Percentiles rank a stretch among this genome's conserved stretches.
Conservation (phyloP, 2,888 invertebrate species). For the Ormyrus pomaceus region DNA sequence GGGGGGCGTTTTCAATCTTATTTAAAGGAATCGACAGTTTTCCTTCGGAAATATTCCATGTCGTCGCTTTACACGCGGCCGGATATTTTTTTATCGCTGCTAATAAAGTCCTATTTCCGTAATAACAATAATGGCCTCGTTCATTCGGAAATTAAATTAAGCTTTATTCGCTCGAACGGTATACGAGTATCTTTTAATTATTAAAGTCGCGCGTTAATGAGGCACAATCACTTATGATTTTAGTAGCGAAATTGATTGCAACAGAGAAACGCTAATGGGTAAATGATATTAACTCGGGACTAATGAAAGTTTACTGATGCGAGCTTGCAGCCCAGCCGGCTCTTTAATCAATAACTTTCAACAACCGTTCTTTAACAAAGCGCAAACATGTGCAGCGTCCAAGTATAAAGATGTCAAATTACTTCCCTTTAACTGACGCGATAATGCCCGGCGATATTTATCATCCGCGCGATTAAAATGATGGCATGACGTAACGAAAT, state of each 20-base stretch:
- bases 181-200: no score
- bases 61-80: not conserved
- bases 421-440: no score
- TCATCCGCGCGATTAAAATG: not conserved
- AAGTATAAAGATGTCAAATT: no score
- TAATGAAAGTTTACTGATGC: not conserved
- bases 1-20: conserved; percentile 25
- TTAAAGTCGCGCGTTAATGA: no score
- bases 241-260: not conserved
- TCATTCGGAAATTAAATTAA: no score
- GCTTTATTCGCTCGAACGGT: no score
- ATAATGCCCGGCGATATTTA: not conserved
- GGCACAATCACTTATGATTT: no score
- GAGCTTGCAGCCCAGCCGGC: not conserved
- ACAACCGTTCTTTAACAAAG: no score
- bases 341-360: no score
- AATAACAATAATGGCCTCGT: no score
- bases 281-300: not conserved
- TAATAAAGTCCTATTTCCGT: not conserved
- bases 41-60: not conserved
- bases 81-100: not conserved
- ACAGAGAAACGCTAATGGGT: not conserved
- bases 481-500: conserved; percentile 22
- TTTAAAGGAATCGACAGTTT: conserved; percentile 23
- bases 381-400: no score